phyloP scores from a whole-genome alignment of 1,140 invertebrate genomes.

The Linepithema humile region DNA sequence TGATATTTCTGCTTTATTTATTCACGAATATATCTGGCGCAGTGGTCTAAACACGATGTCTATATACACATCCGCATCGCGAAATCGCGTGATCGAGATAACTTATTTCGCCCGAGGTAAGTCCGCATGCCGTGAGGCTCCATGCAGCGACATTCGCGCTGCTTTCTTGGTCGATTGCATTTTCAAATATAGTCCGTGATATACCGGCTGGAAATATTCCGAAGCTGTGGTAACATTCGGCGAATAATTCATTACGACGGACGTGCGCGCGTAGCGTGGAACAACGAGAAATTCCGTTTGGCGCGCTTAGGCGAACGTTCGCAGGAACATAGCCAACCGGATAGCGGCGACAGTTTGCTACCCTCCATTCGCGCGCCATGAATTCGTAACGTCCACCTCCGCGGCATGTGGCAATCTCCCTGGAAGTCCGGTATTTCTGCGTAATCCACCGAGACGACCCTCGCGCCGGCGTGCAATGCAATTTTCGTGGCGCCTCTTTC shows the following conservation, averaged over 20 bases:
- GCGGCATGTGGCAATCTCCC: background rate
- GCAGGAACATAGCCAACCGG: background rate
- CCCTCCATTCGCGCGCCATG: conserved; percentile 35
- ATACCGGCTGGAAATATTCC: conserved; percentile 27
- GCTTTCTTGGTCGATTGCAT: conserved; percentile 39
- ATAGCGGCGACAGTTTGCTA: conserved; percentile 35
- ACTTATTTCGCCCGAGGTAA: conserved; percentile 19
- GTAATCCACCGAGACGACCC: conserved; percentile 43
- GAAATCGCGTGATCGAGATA: conserved; percentile 53
- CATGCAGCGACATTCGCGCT: conserved; percentile 19
- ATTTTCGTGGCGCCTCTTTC: conserved; percentile 23
- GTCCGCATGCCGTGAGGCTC: background rate
- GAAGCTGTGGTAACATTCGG: conserved; percentile 23
- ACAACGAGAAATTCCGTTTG: conserved; percentile 33
- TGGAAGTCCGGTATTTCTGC: conserved; percentile 24
- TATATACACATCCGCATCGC: conserved; percentile 4
- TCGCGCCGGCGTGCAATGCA: background rate
- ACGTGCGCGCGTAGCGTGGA: background rate
- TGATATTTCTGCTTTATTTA: background rate
- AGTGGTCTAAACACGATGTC: background rate
- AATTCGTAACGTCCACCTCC: conserved; percentile 63
- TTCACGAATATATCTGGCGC: background rate
- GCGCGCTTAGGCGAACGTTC: conserved; percentile 3
- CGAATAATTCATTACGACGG: conserved; percentile 36
- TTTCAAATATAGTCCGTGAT: conserved; percentile 29